Evolutionary conservation across 35 echinoderm and acorn worm species (phyloP).

Genomic region (Acanthaster planci): DNA sequence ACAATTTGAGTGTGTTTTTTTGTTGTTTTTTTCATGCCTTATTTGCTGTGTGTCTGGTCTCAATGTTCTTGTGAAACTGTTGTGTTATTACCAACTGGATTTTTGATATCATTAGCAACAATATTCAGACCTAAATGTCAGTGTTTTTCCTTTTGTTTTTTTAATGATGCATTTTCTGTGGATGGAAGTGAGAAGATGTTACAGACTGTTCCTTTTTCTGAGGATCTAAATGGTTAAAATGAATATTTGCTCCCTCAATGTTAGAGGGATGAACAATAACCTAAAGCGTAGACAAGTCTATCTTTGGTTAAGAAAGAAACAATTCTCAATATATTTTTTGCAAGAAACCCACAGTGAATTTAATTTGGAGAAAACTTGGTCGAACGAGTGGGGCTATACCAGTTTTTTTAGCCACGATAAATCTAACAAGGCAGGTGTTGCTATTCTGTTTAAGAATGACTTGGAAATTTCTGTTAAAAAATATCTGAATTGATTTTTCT

Average conservation of each 20-base stretch:
- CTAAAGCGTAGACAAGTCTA: background rate
- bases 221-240: background rate
- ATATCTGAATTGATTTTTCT: background rate
- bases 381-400: background rate
- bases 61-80: background rate
- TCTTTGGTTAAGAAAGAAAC: slow-evolving; percentile 24
- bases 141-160: too few species aligned
- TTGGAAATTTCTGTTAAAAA: background rate
- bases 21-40: background rate
- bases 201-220: background rate
- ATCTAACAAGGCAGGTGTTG: slow-evolving; percentile 18
- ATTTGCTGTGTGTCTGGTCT: background rate
- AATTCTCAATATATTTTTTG: background rate
- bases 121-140: too few species aligned
- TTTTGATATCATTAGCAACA: too few species aligned
- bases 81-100: background rate
- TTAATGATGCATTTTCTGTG: background rate
- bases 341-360: background rate
- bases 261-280: background rate
- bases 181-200: background rate
- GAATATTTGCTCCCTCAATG: background rate
- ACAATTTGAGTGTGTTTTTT: background rate
- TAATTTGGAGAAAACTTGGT: background rate
- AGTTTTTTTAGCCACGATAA: background rate
- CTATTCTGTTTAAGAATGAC: slow-evolving; percentile 7